Evolutionary conservation across 2,797 vertebrate species (phyloP), one percentile per base, ranked within the genome.

Genomic region (Uromys caudimaculatus): DNA sequence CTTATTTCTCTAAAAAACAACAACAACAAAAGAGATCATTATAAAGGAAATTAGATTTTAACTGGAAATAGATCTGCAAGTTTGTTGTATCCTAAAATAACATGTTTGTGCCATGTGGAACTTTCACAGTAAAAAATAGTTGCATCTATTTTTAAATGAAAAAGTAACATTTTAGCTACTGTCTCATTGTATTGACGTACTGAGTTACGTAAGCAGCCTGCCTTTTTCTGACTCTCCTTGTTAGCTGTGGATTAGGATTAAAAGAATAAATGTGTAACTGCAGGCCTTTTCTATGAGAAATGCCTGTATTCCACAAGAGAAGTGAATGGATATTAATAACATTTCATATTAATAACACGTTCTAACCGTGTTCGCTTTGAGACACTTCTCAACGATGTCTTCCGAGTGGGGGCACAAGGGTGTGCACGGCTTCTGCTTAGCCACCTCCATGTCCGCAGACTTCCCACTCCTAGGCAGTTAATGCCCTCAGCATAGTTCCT

Each of bases 111-210:
- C 88, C 73, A 90, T 73, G 76, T 85, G 41, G 71, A 35, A 81
- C 41, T 60, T 94, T 89, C 32, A 91, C 95, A 95, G 64, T 81
- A 62, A 89, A 94, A 95, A 24, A 73, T 92, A 95, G 54, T 41
- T 47, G 47, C 76, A 69, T 79, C 94, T 96, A 91, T 92, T 96
- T 96, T 97, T 78, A 94, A 91, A 69, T 84, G 73, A 96, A 47
- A 92, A 94, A 58, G 69, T 93, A 82, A 81, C 79, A 47, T 54
- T 95, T 69, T 10, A 81, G 75, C 52, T 24, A 91, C 35, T 87
- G 32, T 77, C n/a, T 90, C 82, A 90, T 52, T 60, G 52, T 81
- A 87, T 78, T 86, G 79, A 91, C 78, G 54, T 52, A n/a, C 75
- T 79, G n/a, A 79, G 84, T 82, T 89, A 75, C 21, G 24, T 35